Evolutionary conservation across 2,888 invertebrate species (phyloP), one percentile per base, ranked within the genome.

Genomic region (Ceraclea dissimilis): DNA sequence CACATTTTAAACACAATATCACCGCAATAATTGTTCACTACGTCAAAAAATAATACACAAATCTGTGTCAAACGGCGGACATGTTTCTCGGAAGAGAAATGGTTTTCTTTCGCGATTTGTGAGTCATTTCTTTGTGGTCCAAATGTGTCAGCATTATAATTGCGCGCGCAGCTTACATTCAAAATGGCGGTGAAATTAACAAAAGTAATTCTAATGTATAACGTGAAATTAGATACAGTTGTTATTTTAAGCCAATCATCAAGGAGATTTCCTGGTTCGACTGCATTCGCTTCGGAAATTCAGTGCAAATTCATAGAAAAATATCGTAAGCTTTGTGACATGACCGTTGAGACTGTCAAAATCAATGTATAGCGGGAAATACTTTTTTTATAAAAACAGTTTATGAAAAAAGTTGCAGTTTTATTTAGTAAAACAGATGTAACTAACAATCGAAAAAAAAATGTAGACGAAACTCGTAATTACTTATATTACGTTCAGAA

Each of bases 31-130:
- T 44, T 17, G 57, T 51, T 54, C 47, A 49, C 51, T 34, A 17
- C 33, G 39, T 26, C 34, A 26, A 50, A 54, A 53, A 57, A 50
- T 34, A 52, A 57, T 49, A 54, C 26, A 54, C 54, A 51, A 49
- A 55, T 54, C 52, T 46, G 46, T 53, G 59, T 57, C 57, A 54
- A 52, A 55, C 53, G 60, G 48, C 56, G 39, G 58, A 53, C 60
- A 60, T 58, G 58, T 51, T 52, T 31, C 51, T 48, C 47, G 39
- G 49, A 18, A 47, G 52, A 44, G 54, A 75, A 69, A 76, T 75
- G 71, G 73, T 74, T 72, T 75, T 76, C 68, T 76, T 75, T 68
- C 75, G 19, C 52, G 13, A n/a, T 39, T 13, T 39, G 39, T 56
- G 56, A 56, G 48, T 59, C 56, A 56, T 54, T 54, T 57, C 54